phyloP scores from a whole-genome alignment of 2,797 vertebrate genomes.

The Chaunax sp. region DNA sequence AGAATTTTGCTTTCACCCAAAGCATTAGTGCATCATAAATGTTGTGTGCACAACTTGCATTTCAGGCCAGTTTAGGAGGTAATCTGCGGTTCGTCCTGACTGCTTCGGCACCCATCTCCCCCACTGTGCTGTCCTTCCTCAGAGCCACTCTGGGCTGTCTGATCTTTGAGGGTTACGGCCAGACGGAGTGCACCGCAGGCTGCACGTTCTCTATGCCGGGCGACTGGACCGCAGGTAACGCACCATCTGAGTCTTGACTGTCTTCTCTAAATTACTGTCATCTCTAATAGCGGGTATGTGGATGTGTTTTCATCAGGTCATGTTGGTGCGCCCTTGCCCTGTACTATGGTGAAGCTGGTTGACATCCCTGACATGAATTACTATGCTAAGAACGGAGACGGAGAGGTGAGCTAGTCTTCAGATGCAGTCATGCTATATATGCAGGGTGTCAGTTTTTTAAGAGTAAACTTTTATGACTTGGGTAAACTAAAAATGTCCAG shows the following conservation, averaged over 20 bases:
- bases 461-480: no score
- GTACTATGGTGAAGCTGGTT: constrained; percentile 82
- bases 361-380: constrained; percentile 88
- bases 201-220: constrained; percentile 88
- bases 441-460: neutral
- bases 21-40: constrained; percentile 7
- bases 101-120: constrained; percentile 85
- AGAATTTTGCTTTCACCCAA: neutral
- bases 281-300: neutral
- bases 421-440: neutral
- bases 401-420: constrained; percentile 76
- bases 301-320: constrained; percentile 74
- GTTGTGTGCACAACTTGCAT: neutral
- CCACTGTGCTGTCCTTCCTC: constrained; percentile 85
- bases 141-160: constrained; percentile 85
- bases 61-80: constrained; percentile 83
- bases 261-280: neutral
- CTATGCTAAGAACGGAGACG: constrained; percentile 78
- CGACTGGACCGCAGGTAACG: constrained; percentile 83
- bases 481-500: no score
- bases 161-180: constrained; percentile 87
- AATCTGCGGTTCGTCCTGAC: constrained; percentile 85
- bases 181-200: constrained; percentile 87
- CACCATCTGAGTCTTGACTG: fast-evolving
- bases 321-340: constrained; percentile 84